Conservation (phyloP, 37 sponge, comb jelly and placozoan genomes). For the Bolinopsis microptera region DNA sequence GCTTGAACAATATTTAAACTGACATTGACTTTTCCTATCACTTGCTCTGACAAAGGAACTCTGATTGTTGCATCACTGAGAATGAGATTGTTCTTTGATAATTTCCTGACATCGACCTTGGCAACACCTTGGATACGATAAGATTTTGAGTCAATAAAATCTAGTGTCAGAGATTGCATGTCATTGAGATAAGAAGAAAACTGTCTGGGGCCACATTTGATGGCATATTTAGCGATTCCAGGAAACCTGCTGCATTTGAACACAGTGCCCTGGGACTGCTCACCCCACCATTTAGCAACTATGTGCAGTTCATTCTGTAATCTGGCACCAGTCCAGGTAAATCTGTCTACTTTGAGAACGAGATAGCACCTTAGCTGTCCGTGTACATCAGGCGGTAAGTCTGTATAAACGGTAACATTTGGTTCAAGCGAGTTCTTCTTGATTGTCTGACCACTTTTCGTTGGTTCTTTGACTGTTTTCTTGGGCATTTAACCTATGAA, state of each 20-base stretch:
- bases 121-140: conserved; percentile 52
- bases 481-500: not conserved
- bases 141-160: conserved; percentile 18
- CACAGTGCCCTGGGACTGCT: conserved; percentile 22
- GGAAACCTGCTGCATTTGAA: not conserved
- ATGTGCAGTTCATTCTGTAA: not conserved
- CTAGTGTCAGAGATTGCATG: conserved; percentile 4
- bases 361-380: conserved; percentile 52
- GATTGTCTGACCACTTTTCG: not conserved
- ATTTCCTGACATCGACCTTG: not conserved
- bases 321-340: conserved; percentile 45
- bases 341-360: not conserved
- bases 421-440: not conserved
- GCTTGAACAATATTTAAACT: conserved; percentile 33
- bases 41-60: not conserved
- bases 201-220: conserved; percentile 55
- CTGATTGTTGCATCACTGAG: not conserved
- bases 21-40: conserved; percentile 26
- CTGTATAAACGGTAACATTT: conserved; percentile 33
- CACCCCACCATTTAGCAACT: conserved; percentile 63
- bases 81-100: conserved; percentile 21
- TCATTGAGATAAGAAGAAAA: conserved; percentile 40
- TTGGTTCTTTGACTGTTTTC: not conserved
- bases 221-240: conserved; percentile 22
- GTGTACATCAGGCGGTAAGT: conserved; percentile 60